Percentiles rank a stretch among this genome's conserved stretches.
These are phyloP conservation scores for Oedothorax gibbosus DNA, from an alignment of 1,140 invertebrate genomes.

Conservation along the genomic window DNA sequence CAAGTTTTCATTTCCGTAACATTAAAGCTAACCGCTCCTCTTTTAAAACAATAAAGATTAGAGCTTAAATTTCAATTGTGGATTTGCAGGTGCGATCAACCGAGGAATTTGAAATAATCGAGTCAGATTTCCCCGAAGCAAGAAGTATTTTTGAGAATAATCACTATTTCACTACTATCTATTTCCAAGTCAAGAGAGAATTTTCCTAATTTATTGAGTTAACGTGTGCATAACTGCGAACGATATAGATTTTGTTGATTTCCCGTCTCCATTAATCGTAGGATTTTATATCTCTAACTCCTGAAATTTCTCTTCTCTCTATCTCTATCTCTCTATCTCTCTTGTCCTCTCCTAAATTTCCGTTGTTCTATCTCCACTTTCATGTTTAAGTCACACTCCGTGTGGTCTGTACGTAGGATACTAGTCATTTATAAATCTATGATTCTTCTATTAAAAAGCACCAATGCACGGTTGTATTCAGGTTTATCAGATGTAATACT, in stretches of 20 bases:
- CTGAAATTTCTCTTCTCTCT: constrained; percentile 26
- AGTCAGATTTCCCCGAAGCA: constrained; percentile 12
- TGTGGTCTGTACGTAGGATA: constrained; percentile 38
- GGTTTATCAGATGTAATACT: constrained; percentile 45
- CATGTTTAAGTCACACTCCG: constrained; percentile 34
- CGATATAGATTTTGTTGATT: constrained; percentile 43
- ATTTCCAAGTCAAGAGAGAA: constrained; percentile 35
- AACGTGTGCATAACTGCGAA: constrained; percentile 57
- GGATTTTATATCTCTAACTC: constrained; percentile 21
- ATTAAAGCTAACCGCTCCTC: neutral
- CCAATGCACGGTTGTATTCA: constrained; percentile 55
- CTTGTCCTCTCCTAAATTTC: constrained; percentile 28
- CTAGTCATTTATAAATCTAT: constrained; percentile 53
- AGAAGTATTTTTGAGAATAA: constrained; percentile 42
- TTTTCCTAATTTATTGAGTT: constrained; percentile 22
- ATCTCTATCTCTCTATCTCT: constrained; percentile 32
- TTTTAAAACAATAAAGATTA: constrained; percentile 28
- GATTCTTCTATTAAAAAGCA: constrained; percentile 57
- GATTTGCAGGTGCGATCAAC: constrained; percentile 12
- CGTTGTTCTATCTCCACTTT: constrained; percentile 40
- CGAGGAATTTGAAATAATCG: neutral
- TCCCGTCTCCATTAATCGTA: constrained; percentile 5
- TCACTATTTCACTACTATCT: constrained; percentile 30
- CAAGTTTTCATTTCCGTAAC: neutral
- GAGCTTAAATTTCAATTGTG: constrained; percentile 30